These are phyloP conservation scores for Lacerta agilis DNA, from an alignment of 2,797 vertebrate species.

Conservation along the genomic window DNA sequence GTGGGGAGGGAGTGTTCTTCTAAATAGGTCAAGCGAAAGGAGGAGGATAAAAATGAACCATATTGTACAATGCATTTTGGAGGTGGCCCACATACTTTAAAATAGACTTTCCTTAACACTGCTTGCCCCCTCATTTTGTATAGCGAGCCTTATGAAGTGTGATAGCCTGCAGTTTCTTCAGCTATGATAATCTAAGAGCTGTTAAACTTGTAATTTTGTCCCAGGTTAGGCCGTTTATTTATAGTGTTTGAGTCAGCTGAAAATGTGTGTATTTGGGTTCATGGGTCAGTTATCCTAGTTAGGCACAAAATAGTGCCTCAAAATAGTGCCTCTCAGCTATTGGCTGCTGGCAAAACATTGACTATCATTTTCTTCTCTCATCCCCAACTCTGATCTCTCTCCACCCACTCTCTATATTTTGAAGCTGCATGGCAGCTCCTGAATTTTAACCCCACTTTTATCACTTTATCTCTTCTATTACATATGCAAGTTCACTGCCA, in stretches of 20 bases:
- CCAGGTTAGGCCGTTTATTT: not conserved
- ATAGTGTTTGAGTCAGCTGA: not conserved
- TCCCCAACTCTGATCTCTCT: not conserved
- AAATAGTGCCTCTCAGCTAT: not conserved
- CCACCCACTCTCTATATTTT: not conserved
- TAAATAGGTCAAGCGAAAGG: constrained; percentile 42
- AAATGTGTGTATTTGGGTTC: not conserved
- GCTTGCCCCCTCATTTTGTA: not conserved
- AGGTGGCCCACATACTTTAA: constrained; percentile 1
- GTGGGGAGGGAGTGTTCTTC: constrained; percentile 41
- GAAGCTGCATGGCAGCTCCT: not conserved
- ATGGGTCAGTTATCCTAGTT: not conserved
- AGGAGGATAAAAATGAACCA: constrained; percentile 47
- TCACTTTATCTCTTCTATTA: not conserved
- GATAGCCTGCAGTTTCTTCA: constrained; percentile 2
- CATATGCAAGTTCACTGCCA: constrained; percentile 9
- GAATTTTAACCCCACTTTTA: constrained; percentile 16
- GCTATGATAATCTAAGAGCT: not conserved
- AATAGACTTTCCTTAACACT: not conserved
- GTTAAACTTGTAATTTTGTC: not conserved
- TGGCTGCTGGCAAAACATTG: not conserved
- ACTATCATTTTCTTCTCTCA: not conserved
- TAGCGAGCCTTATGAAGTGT: not conserved
- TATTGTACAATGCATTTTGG: not conserved
- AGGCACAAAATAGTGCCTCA: not conserved